Conservation (phyloP, 2,113 vertebrate species). For the Chinchilla lanigera region DNA sequence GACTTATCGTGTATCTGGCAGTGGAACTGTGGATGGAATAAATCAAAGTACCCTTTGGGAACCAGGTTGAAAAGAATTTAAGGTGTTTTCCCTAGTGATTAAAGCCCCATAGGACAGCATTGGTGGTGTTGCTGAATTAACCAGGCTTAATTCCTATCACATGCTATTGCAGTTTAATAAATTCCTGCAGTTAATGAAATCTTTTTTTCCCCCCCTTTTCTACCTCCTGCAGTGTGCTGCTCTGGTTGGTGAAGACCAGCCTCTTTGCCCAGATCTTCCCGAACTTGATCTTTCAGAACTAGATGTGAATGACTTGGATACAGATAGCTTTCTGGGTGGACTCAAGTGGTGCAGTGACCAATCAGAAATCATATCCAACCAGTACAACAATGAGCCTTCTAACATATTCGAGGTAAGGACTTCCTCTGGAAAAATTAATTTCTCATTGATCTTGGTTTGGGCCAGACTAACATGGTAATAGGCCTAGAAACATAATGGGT, state of each 20-base stretch:
- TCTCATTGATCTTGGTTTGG: conserved; percentile 66
- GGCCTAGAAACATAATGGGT: background rate
- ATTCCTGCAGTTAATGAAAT: conserved; percentile 82
- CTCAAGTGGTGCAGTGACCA: conserved; percentile 99
- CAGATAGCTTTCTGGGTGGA: conserved; percentile 97
- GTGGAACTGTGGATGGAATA: background rate
- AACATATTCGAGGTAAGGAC: conserved; percentile 98
- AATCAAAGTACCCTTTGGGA: background rate
- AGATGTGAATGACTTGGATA: conserved; percentile 98
- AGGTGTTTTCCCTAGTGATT: conserved; percentile 36
- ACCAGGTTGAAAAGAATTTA: conserved; percentile 40
- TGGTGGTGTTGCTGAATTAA: conserved; percentile 75
- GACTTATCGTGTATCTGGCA: background rate
- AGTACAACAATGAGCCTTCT: conserved; percentile 96
- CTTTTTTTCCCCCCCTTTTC: conserved; percentile 47
- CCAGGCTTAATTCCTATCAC: conserved; percentile 82
- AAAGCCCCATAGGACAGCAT: conserved; percentile 70
- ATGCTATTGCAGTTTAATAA: conserved; percentile 81
- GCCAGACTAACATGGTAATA: background rate
- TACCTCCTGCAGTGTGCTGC: conserved; percentile 94
- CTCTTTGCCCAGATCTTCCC: conserved; percentile 98
- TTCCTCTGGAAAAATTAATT: background rate
- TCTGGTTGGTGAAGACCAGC: conserved; percentile 99
- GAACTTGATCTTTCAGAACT: conserved; percentile 99
- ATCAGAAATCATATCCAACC: conserved; percentile 98